These are phyloP conservation scores for Leptobrachium ailaonicum DNA, from an alignment of 2,113 vertebrate species.

Conservation along the genomic window DNA sequence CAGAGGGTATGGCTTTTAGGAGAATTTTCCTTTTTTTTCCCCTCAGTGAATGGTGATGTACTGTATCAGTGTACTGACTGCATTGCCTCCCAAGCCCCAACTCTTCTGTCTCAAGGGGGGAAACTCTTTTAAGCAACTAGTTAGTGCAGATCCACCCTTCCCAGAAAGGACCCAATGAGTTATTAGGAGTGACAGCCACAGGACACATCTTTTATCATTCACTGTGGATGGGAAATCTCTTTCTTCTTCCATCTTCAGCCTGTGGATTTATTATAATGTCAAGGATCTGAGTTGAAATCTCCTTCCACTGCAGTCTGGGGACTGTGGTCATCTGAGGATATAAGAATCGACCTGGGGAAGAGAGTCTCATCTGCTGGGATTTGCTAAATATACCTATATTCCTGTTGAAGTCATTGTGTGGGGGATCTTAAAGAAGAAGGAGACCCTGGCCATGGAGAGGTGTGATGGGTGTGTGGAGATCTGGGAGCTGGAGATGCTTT, in stretches of 20 bases:
- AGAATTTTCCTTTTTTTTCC: too few relatives aligned
- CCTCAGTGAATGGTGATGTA: constrained; percentile 10
- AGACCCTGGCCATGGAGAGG: constrained; percentile 7
- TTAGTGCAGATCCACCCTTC: neutral
- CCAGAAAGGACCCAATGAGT: neutral
- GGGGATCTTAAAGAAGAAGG: neutral
- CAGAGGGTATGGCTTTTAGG: constrained; percentile 20
- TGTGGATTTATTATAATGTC: constrained; percentile 27
- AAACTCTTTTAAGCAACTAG: too few relatives aligned
- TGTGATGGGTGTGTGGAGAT: constrained; percentile 28
- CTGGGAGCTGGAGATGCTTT: constrained; percentile 59
- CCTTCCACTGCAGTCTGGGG: neutral
- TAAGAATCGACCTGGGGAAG: neutral
- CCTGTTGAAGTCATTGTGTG: neutral
- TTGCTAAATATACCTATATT: too few relatives aligned
- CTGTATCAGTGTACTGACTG: neutral
- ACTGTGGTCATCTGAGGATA: neutral
- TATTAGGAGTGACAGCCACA: neutral
- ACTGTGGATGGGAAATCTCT: neutral
- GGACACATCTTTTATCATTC: neutral
- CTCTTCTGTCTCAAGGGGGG: neutral
- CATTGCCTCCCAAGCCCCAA: neutral
- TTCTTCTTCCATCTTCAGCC: neutral
- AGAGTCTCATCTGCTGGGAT: constrained; percentile 5
- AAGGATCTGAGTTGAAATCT: neutral